A percentile compares a stretch with the other conserved stretches of the same genome.
phyloP scores from a whole-genome alignment of 2,113 vertebrate species.

The Ovibos moschatus region DNA sequence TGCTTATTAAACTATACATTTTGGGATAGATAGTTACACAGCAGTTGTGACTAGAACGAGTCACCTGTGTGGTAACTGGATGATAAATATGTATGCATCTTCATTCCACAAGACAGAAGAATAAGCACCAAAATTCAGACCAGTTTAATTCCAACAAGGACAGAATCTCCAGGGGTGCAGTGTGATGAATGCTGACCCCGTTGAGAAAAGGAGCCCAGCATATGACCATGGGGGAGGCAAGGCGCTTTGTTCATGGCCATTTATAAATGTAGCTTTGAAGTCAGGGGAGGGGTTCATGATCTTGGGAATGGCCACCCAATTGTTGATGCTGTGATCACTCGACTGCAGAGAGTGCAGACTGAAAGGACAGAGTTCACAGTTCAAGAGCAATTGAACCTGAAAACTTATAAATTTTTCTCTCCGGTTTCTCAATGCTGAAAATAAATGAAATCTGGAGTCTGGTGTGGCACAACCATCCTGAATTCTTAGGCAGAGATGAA shows the following conservation, averaged over 20 bases:
- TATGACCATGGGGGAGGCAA: fast-evolving
- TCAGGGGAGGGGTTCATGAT: not conserved
- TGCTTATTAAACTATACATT: not conserved
- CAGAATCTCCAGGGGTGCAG: not conserved
- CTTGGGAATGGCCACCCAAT: not conserved
- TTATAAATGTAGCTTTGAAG: not conserved
- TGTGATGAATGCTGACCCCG: not conserved
- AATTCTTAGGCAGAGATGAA: not conserved
- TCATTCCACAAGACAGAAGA: not conserved
- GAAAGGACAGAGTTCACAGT: not conserved
- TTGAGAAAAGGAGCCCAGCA: not conserved
- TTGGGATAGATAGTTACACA: not conserved
- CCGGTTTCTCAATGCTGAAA: not conserved
- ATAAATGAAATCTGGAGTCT: not conserved
- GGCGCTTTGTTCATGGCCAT: not conserved
- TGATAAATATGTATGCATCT: not conserved
- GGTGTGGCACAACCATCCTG: not conserved
- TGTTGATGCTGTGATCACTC: not conserved
- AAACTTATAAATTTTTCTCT: not conserved
- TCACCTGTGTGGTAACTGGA: not conserved
- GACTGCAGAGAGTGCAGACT: not conserved
- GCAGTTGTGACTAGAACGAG: not conserved
- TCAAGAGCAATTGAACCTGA: not conserved
- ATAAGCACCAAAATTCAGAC: not conserved
- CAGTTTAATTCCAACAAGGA: not conserved